Base-by-base conservation (phyloP, 2,888 invertebrate genomes). In the Standfussiana lucernea region DNA sequence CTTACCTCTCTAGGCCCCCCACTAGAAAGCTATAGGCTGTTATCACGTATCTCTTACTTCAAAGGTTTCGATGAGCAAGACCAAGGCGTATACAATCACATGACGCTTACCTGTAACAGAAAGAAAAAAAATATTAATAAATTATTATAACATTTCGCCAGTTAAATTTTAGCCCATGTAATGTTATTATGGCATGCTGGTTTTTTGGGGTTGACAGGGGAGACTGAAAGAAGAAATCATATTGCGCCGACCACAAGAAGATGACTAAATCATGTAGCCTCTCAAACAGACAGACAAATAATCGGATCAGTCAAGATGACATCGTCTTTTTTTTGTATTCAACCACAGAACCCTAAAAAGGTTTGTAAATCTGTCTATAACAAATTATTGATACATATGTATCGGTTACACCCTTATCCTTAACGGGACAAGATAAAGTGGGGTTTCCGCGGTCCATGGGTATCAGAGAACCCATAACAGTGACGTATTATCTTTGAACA, bases 381-480 rank as follows among this genome's bases (percentile, higher is more conserved):
- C 56, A 59, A 56, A 28, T 78, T 56, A 72, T 77, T 64, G n/a
- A 10, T 72, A 28, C 15, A 28, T 40, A 11, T 18, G 32, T 56
- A 78, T 77, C 71, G n/a, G 32, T 72, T 40, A 65, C 45, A 1
- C 72, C 47, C 64, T 77, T 65, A 78, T 74, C 79, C 45, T 11
- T 62, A 10, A 47, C 53, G 53, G 62, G 62, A 50, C 40, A 74
- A 74, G 74, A 79, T 79, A 79, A 79, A 79, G 67, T 56, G 74
- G 64, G 67, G 79, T 74, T 64, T 18, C 47, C 74, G 53, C 50
- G 62, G 40, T 68, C 67, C 79, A 68, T 64, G 79, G 74, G 62
- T 56, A 68, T 42, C 37, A 56, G 28, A 56, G 42, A 40, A 28
- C 74, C 56, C 56, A 74, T 79, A 73, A 67, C 66, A 67, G 18